Evolutionary conservation across 2,888 invertebrate genomes (phyloP), one percentile per base, ranked within the genome.

Genomic region (Lithophane socia): DNA sequence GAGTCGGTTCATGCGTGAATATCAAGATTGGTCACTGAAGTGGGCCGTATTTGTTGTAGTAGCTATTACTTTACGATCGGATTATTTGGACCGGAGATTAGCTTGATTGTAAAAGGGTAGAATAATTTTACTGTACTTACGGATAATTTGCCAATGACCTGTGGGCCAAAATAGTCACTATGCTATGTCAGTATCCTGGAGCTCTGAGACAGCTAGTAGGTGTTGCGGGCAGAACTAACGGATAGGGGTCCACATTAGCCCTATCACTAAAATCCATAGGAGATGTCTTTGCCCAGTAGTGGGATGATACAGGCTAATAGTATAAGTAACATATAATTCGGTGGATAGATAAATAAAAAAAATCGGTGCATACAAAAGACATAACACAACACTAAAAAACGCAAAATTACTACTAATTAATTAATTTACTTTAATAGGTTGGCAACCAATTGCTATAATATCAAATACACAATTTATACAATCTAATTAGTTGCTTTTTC

Each of bases 1-100:
- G 42, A 71, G n/a, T 60, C 63, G 72, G 58, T 82, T 83, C 79
- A 75, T 82, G 82, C 77, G 71, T 71, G 29, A 70, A 67, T 52
- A 81, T 85, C 82, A 74, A 74, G 85, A 83, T 85, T 84, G 73
- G 76, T 76, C 64, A 71, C 21, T 68, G 70, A 24, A 81, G 60
- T 72, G 75, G 42, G 12, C 61, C 37, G 24, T 67, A 75, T 85
- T 76, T 61, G 47, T 61, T 79, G 74, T 58, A 63, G 61, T 64
- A 44, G 29, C 56, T 67, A 69, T 68, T 81, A 69, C 68, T 56
- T 64, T 37, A 24, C 58, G 63, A 82, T 71, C 47, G 42, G 67
- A 63, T 66, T 83, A 60, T 77, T 49, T 67, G 61, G n/a, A 29
- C 37, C 52, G 68, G 29, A 81, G 63, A 79, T 81, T 81, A 67